Percentiles rank a stretch among this genome's conserved stretches.
phyloP scores from a whole-genome alignment of 2,888 invertebrate species.

The Cephus sareptanus region DNA sequence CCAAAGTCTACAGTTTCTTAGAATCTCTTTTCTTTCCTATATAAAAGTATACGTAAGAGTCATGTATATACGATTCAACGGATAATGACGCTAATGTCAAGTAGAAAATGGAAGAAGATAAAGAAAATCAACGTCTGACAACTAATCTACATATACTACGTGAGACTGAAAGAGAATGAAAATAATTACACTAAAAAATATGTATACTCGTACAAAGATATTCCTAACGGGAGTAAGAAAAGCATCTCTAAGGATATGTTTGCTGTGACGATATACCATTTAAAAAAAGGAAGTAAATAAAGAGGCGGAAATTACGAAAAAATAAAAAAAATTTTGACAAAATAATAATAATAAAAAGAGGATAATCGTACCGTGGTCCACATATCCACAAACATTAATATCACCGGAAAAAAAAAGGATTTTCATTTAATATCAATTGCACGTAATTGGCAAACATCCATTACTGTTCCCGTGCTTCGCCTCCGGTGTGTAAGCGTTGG shows the following conservation, averaged over 20 bases:
- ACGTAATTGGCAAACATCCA: slow-evolving; percentile 19
- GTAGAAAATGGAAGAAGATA: not conserved
- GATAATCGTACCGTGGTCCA: not conserved
- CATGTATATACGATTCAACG: not conserved
- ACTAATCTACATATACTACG: not conserved
- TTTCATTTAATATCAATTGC: not conserved
- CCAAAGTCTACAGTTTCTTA: not conserved
- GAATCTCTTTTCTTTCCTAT: not conserved
- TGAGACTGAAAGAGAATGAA: not conserved
- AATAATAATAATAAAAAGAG: not conserved
- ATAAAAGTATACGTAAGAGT: not conserved
- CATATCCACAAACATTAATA: not conserved
- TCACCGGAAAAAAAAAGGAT: not conserved
- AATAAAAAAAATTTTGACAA: not conserved
- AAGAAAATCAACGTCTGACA: no score
- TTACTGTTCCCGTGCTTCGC: slow-evolving; percentile 32
- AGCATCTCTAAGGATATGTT: not conserved
- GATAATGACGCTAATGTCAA: not conserved
- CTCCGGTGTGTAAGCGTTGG: not conserved
- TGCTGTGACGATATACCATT: not conserved
- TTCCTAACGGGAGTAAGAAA: not conserved
- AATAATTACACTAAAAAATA: not conserved
- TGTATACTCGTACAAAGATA: not conserved
- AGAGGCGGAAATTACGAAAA: not conserved
- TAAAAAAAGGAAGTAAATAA: no score